Conservation (phyloP, 2,113 vertebrate species). For the Pollimyrus isidori region DNA sequence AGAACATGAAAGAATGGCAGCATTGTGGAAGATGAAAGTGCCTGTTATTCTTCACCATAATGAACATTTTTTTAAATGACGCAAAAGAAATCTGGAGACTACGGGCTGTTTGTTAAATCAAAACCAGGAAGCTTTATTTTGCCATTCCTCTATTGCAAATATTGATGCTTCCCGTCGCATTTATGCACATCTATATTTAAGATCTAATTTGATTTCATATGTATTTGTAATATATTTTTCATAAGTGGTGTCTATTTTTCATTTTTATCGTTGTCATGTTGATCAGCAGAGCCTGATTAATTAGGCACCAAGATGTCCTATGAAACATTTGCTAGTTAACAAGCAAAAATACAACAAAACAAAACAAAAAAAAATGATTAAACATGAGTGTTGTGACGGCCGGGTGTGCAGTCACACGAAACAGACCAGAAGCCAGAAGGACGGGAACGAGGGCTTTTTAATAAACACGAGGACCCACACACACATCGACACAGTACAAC, state of each 20-base stretch:
- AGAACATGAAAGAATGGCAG: not conserved
- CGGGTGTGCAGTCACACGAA: too few relatives aligned
- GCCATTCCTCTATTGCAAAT: not conserved
- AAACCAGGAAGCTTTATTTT: not conserved
- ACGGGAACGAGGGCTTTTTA: too few relatives aligned
- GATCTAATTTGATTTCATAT: not conserved
- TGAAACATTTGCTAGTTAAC: not conserved
- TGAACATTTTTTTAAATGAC: slow-evolving; percentile 8
- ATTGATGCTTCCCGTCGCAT: not conserved
- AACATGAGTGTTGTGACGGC: too few relatives aligned
- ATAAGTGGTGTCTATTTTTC: not conserved
- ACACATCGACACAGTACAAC: too few relatives aligned
- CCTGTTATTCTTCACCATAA: not conserved
- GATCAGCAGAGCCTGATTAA: not conserved
- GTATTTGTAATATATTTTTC: not conserved
- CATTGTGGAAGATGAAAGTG: slow-evolving; percentile 4
- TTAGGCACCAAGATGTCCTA: not conserved
- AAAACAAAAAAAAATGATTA: not conserved
- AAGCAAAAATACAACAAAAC: not conserved
- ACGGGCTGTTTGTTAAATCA: slow-evolving; percentile 2
- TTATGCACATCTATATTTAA: not conserved
- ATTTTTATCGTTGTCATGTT: not conserved
- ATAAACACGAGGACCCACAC: too few relatives aligned
- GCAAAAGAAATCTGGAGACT: not conserved
- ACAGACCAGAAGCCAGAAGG: too few relatives aligned